phyloP scores from a whole-genome alignment of 2,113 vertebrate genomes.

The Spea bombifrons region DNA sequence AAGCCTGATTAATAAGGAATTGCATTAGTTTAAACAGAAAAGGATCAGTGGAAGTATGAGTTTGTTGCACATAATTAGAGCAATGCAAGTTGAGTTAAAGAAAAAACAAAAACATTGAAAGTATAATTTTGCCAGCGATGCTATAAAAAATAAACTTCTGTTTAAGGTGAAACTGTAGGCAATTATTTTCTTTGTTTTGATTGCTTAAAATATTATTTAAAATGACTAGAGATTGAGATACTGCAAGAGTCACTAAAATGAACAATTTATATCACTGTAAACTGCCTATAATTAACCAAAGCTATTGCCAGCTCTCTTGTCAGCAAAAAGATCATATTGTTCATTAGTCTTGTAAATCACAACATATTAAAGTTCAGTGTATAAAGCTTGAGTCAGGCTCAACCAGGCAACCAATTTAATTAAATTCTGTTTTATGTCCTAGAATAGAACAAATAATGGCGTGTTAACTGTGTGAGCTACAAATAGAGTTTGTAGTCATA shows the following conservation, averaged over 20 bases:
- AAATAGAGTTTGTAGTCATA: too few species aligned
- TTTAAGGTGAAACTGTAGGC: too few species aligned
- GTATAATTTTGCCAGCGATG: too few species aligned
- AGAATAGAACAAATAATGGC: not conserved
- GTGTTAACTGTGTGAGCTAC: not conserved
- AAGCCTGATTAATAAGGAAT: too few species aligned
- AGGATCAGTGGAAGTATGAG: too few species aligned
- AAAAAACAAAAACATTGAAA: too few species aligned
- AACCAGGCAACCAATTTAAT: not conserved
- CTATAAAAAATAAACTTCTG: too few species aligned
- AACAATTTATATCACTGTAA: not conserved
- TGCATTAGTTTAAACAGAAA: too few species aligned
- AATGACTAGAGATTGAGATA: not conserved
- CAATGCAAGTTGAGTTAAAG: too few species aligned
- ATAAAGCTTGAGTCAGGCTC: not conserved
- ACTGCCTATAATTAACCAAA: not conserved
- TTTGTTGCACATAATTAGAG: too few species aligned
- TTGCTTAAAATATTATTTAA: not conserved
- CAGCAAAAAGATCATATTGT: not conserved
- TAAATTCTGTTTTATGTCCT: not conserved
- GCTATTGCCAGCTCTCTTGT: not conserved
- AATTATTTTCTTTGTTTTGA: too few species aligned
- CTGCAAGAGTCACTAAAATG: not conserved
- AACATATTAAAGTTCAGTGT: not conserved
- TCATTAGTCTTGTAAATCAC: not conserved